Base-by-base conservation (phyloP, 2,113 vertebrate species). In the Empidonax alnorum region DNA sequence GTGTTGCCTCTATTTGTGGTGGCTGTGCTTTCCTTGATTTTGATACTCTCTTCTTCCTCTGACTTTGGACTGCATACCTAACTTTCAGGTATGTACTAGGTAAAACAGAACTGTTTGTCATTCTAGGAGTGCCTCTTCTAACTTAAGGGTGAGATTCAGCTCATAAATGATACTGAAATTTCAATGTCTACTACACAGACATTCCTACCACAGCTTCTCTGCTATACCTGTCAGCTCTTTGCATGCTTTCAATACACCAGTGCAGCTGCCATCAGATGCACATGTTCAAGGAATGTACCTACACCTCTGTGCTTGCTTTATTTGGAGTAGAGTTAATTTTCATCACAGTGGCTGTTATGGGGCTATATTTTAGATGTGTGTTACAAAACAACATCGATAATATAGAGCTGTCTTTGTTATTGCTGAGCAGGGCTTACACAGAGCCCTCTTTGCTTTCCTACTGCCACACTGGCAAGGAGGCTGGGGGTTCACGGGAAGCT, bases 381-480 rank as follows among this genome's bases (percentile, higher is more conserved):
- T 33, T 66, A 42, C 44, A 27, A 50, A 80, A 28, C 16, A 18
- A 25, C 6, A 9, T 35, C 35, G 14, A 41, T 41, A 35, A 41
- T 35, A 41, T 1, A 52, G 33, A 52, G n/a, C 47, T 22, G 7
- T 14, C 53, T 25, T 47, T 41, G 12, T 69, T 37, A 42, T 42
- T 83, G 47, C 35, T 76, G 47, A 49, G n/a, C 39, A 68, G 30
- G 3, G 8, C 13, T 41, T 27, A 53, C 24, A 46, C 6, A 62
- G 53, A 46, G 2, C 3, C 14, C 49, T 69, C 62, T 37, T 31
- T 69, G 49, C 25, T 77, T 42, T 63, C 35, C 7, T 23, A 9
- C 35, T 62, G n/a, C 24, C 8, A 13, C 21, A 7, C 14, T 62
- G 33, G 5, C 6, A 0, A 0, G 22, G 22, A 12, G 28, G 8